Conservation (phyloP, 2,797 vertebrate species). For the Myotis daubentonii region DNA sequence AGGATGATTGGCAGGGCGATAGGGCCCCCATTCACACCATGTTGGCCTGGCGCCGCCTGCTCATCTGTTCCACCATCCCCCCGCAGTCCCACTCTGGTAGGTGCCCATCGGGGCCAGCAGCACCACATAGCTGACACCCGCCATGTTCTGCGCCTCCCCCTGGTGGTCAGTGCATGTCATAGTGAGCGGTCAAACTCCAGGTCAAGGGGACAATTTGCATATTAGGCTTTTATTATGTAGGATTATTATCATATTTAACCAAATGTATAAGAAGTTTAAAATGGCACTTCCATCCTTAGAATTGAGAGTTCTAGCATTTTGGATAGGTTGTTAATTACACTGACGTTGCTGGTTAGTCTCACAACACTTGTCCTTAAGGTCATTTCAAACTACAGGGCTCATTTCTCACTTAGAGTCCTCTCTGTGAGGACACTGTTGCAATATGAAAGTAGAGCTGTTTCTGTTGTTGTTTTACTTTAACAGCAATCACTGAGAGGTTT, state of each 20-base stretch:
- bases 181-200: too few relatives aligned
- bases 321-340: constrained; percentile 37
- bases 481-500: background rate
- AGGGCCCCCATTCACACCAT: too few relatives aligned
- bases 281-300: constrained; percentile 64
- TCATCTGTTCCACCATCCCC: too few relatives aligned
- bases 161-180: too few relatives aligned
- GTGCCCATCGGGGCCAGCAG: too few relatives aligned
- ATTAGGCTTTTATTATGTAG: constrained; percentile 16
- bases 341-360: constrained; percentile 31
- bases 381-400: constrained; percentile 20
- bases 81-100: too few relatives aligned
- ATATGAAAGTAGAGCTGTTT: background rate
- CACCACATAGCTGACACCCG: too few relatives aligned
- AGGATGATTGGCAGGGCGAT: too few relatives aligned
- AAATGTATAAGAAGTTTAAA: constrained; percentile 43
- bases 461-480: background rate
- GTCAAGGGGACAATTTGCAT: too few relatives aligned
- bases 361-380: background rate
- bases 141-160: too few relatives aligned
- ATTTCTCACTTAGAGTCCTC: background rate
- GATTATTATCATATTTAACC: constrained; percentile 73
- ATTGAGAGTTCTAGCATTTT: background rate
- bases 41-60: too few relatives aligned
- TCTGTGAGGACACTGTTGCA: background rate